Conservation (phyloP, 2,113 vertebrate species). For the Camarhynchus parvulus region DNA sequence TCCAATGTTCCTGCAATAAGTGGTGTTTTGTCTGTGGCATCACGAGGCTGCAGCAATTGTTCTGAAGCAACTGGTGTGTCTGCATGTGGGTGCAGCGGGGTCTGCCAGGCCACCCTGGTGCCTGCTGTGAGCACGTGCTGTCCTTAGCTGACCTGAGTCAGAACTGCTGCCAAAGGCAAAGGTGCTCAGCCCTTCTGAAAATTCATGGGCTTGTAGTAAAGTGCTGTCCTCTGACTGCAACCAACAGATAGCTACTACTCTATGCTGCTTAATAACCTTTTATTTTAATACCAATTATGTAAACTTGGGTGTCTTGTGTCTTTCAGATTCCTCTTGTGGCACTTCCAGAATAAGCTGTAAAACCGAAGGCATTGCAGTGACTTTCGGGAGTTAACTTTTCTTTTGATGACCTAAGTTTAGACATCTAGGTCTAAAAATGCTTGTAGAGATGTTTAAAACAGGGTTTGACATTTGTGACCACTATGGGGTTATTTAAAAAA, state of each 20-base stretch:
- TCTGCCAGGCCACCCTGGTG: neutral
- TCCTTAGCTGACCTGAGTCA: neutral
- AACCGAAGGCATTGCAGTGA: slow-evolving; percentile 39
- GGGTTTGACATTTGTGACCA: slow-evolving; percentile 48
- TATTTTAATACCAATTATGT: neutral
- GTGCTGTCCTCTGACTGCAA: neutral
- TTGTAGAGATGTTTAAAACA: slow-evolving; percentile 58
- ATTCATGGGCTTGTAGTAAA: neutral
- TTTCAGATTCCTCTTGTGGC: slow-evolving; percentile 59
- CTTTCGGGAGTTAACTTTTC: slow-evolving; percentile 50
- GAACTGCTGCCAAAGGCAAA: neutral
- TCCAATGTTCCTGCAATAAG: neutral
- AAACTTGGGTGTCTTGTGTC: slow-evolving; percentile 30
- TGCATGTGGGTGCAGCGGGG: fast-evolving
- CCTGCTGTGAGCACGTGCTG: neutral
- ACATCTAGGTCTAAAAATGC: slow-evolving; percentile 50
- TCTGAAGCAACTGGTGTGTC: neutral
- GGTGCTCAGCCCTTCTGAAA: neutral
- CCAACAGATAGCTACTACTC: neutral
- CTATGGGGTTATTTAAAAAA: slow-evolving; percentile 43
- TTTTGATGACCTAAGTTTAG: slow-evolving; percentile 37
- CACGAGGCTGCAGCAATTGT: neutral
- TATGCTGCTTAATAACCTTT: neutral
- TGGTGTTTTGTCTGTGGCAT: neutral
- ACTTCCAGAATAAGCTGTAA: slow-evolving; percentile 44